Evolutionary conservation across 1,140 invertebrate species (phyloP).

Genomic region (Zaprionus ornatus): DNA sequence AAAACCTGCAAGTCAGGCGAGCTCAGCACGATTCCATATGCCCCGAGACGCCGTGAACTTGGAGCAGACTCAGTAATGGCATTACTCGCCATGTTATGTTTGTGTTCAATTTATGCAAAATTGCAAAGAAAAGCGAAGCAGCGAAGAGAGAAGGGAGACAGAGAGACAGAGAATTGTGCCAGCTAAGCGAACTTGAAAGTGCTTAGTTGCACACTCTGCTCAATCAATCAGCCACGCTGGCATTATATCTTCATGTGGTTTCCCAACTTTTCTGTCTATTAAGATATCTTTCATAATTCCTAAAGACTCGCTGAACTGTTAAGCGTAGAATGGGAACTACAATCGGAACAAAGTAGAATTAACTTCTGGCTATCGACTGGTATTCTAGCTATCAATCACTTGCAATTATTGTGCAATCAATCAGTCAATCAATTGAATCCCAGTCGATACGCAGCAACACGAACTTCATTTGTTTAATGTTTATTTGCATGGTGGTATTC

Average conservation of each 20-base stretch:
- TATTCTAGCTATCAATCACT: neutral
- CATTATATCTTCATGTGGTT: neutral
- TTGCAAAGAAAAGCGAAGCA: neutral
- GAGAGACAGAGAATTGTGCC: neutral
- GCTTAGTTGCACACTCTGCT: neutral
- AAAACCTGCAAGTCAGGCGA: neutral
- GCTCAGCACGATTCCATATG: neutral
- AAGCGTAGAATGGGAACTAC: neutral
- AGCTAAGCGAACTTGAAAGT: neutral
- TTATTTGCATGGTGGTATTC: neutral
- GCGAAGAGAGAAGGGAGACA: neutral
- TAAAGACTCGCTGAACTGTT: neutral
- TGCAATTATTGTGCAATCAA: neutral
- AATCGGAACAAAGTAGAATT: neutral
- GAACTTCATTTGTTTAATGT: neutral
- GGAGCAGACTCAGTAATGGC: neutral
- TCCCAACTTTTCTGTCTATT: neutral
- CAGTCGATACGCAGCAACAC: neutral
- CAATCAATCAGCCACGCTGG: neutral
- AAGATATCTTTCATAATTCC: neutral
- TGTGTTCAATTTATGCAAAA: neutral
- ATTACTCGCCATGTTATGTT: neutral
- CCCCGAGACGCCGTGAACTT: neutral
- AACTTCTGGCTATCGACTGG: neutral
- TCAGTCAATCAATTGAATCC: neutral